Conservation (phyloP, 1,140 invertebrate genomes). For the Diprion similis region DNA sequence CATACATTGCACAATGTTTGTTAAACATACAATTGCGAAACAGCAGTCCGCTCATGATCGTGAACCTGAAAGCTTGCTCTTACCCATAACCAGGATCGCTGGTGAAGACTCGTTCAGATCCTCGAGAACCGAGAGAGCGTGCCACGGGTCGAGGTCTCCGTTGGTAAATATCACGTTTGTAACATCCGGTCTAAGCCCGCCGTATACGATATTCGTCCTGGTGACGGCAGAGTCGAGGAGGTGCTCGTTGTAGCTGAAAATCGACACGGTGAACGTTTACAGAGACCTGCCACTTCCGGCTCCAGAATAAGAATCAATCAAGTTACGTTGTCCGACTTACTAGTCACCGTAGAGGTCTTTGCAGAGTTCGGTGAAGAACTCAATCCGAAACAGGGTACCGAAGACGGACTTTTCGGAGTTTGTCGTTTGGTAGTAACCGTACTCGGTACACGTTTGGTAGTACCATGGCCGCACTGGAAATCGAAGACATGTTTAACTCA, state of each 20-base stretch:
- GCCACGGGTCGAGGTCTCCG: constrained; percentile 72
- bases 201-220: constrained; percentile 69
- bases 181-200: constrained; percentile 63
- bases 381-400: constrained; percentile 66
- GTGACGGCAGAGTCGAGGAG: constrained; percentile 60
- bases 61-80: too few relatives aligned
- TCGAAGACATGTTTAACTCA: constrained; percentile 13
- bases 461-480: constrained; percentile 73
- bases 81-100: constrained; percentile 57
- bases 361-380: constrained; percentile 73
- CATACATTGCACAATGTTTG: too few relatives aligned
- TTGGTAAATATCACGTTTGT: constrained; percentile 72
- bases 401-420: constrained; percentile 69
- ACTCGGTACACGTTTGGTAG: constrained; percentile 86
- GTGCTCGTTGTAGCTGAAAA: constrained; percentile 59
- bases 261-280: neutral
- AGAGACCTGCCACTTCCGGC: neutral
- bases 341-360: constrained; percentile 67
- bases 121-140: constrained; percentile 65
- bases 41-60: too few relatives aligned
- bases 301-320: neutral
- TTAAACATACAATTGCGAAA: too few relatives aligned
- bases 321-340: constrained; percentile 42
- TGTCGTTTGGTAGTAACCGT: constrained; percentile 82
- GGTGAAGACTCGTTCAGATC: constrained; percentile 62